Evolutionary conservation across 2,888 invertebrate genomes (phyloP), one percentile per base, ranked within the genome.

Genomic region (Eilema griseolum): DNA sequence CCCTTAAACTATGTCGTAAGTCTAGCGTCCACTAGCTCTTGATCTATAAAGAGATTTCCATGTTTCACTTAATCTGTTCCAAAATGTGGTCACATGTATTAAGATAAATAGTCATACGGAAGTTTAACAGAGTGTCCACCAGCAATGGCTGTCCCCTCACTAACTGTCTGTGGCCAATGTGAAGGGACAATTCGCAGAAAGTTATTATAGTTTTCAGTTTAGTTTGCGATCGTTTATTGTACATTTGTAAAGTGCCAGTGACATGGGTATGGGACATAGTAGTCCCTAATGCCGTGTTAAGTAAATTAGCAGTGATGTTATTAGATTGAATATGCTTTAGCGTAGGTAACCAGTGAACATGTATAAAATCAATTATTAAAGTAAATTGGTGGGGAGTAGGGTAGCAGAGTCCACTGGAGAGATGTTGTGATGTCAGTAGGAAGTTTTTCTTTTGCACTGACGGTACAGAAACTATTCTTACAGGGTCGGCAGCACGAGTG

Each of bases 21-120:
- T n/a, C n/a, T 52, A n/a, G 1, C 8, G n/a, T n/a, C 16, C 52
- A 0, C 52, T 52, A n/a, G n/a, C n/a, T n/a, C 52, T n/a, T 52
- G 52, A 0, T 52, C 52, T 52, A 52, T 52, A 52, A 52, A 52
- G 52, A 52, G n/a, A 52, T 52, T 52, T 52, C 20, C 10, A 52
- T 52, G 52, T 52, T 52, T n/a, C 52, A 52, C 52, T 52, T 52
- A 52, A 52, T 52, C 52, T 52, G 52, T 52, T 52, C 52, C 3
- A 52, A 52, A 52, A 52, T 52, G 52, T 52, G 52, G 52, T 52
- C n/a, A n/a, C n/a, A n/a, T 52, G 52, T n/a, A n/a, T n/a, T 52
- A n/a, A 52, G 52, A 52, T 52, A 52, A 52, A 52, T 52, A 52
- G 52, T 52, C 7, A 52, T n/a, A 52, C 26, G 26, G 28, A 59